phyloP scores from a whole-genome alignment of 1,140 invertebrate genomes.

The Papilio xuthus region DNA sequence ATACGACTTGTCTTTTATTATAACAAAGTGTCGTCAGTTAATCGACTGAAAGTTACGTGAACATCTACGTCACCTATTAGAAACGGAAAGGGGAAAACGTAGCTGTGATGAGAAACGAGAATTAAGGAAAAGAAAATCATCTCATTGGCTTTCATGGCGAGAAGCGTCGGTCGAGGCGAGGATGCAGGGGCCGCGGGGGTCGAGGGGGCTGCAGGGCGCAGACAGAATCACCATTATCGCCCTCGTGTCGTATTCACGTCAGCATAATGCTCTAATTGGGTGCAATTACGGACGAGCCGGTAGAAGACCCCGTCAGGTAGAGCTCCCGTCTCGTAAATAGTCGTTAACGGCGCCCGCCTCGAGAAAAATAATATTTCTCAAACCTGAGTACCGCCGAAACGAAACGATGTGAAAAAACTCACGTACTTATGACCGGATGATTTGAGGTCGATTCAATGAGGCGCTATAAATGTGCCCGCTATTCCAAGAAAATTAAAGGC shows the following conservation, averaged over 20 bases:
- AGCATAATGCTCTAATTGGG: constrained; percentile 80
- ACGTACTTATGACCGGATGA: constrained; percentile 65
- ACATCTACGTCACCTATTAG: constrained; percentile 69
- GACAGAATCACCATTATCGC: constrained; percentile 77
- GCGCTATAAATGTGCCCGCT: constrained; percentile 56
- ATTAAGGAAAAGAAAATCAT: constrained; percentile 69
- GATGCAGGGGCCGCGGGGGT: constrained; percentile 22
- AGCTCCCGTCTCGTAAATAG: constrained; percentile 76
- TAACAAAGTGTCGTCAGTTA: constrained; percentile 69
- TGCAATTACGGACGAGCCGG: constrained; percentile 74
- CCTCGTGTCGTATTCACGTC: constrained; percentile 76
- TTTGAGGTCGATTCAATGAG: constrained; percentile 67
- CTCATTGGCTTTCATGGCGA: constrained; percentile 62
- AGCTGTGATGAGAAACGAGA: constrained; percentile 69
- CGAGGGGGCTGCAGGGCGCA: constrained; percentile 49
- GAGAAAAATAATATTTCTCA: constrained; percentile 78
- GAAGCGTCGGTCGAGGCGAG: constrained; percentile 43
- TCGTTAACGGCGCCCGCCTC: constrained; percentile 75
- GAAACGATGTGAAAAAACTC: constrained; percentile 68
- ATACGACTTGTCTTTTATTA: constrained; percentile 59
- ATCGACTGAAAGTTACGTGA: constrained; percentile 78
- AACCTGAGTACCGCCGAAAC: constrained; percentile 65
- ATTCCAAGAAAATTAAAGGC: constrained; percentile 55
- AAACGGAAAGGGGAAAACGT: constrained; percentile 64
- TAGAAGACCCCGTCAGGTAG: constrained; percentile 74